These are phyloP conservation scores for Crocallis elinguaria DNA, from an alignment of 2,888 invertebrate species.

Conservation along the genomic window DNA sequence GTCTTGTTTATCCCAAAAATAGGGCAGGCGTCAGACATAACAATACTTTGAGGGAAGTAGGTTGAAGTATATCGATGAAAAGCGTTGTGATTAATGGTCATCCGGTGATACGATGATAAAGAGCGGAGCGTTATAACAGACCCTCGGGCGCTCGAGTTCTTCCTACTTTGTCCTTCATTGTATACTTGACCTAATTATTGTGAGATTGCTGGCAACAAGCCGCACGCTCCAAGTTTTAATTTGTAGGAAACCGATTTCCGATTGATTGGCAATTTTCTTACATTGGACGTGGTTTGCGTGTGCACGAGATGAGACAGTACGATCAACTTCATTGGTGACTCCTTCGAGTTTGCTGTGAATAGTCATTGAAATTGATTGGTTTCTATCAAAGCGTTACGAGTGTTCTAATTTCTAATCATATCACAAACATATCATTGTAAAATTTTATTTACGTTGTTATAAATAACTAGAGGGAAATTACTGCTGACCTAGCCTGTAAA, in stretches of 20 bases:
- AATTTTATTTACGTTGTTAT: background rate
- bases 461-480: background rate
- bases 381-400: background rate
- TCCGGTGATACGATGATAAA: conserved; percentile 68
- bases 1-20: conserved; percentile 53
- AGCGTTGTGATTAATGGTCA: conserved; percentile 65
- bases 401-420: background rate
- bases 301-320: conserved; percentile 33
- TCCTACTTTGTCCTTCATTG: conserved; percentile 61
- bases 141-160: conserved; percentile 50
- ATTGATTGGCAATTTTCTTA: conserved; percentile 57
- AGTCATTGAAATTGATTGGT: background rate
- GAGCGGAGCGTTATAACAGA: conserved; percentile 58
- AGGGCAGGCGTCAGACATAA: conserved; percentile 50
- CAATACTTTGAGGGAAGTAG: conserved; percentile 52
- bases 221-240: conserved; percentile 56
- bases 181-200: conserved; percentile 76
- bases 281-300: conserved; percentile 39
- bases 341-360: background rate
- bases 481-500: background rate
- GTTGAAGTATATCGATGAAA: conserved; percentile 58
- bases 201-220: conserved; percentile 58
- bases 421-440: background rate
- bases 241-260: conserved; percentile 57
- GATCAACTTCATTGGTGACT: conserved; percentile 27